These are phyloP conservation scores for Alfaro cultratus DNA, from an alignment of 2,797 vertebrate species.

Conservation along the genomic window DNA sequence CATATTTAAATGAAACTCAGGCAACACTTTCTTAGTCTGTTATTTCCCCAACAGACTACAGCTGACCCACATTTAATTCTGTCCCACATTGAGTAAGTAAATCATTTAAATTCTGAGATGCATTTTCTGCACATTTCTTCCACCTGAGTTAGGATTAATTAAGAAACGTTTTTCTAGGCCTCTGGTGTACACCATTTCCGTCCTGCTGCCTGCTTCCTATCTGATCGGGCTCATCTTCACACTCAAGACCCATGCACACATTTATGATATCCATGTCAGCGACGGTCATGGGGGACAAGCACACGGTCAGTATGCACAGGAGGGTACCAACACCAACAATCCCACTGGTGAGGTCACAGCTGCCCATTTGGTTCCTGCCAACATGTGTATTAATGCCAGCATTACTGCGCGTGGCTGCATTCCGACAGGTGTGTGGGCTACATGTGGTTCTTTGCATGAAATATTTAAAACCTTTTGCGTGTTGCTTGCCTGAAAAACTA, in stretches of 20 bases:
- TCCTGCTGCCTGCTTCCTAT: conserved; percentile 86
- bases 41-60: conserved; percentile 65
- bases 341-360: conserved; percentile 40
- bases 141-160: not conserved
- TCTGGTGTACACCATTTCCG: conserved; percentile 85
- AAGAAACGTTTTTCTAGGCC: conserved; percentile 64
- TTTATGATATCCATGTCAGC: conserved; percentile 88
- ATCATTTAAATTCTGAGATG: not conserved
- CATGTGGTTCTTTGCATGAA: conserved; percentile 11
- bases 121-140: not conserved
- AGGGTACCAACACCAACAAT: conserved; percentile 19
- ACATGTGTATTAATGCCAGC: conserved; percentile 59
- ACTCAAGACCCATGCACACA: conserved; percentile 89
- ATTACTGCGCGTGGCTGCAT: conserved; percentile 29
- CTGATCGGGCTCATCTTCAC: conserved; percentile 88
- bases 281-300: conserved; percentile 76
- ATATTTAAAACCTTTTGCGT: not conserved
- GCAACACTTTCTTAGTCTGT: not conserved
- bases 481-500: not conserved
- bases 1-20: not conserved
- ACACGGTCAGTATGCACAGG: conserved; percentile 68
- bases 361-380: conserved; percentile 28
- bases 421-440: conserved; percentile 53
- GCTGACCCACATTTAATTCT: conserved; percentile 72
- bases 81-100: conserved; percentile 82